Conservation (phyloP, 2,888 invertebrate genomes). For the Gari tellinella region DNA sequence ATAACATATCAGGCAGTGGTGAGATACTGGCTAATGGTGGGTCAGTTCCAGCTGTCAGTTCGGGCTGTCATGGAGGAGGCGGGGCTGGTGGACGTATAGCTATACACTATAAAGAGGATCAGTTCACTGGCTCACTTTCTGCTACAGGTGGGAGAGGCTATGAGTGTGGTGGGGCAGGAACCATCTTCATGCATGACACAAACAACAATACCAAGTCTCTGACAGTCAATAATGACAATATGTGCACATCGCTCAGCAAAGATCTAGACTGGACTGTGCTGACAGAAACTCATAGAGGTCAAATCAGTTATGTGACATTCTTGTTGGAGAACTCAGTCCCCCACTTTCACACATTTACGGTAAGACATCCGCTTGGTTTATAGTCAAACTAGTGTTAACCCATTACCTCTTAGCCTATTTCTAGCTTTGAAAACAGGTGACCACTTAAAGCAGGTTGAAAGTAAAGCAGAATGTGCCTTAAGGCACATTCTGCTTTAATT, state of each 20-base stretch:
- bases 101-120: constrained; percentile 58
- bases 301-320: constrained; percentile 72
- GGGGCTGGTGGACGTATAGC: constrained; percentile 76
- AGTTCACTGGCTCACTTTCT: constrained; percentile 58
- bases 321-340: constrained; percentile 61
- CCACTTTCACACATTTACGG: constrained; percentile 44
- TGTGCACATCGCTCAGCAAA: constrained; percentile 59
- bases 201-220: constrained; percentile 49
- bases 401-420: too few relatives aligned
- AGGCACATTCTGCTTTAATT: too few relatives aligned
- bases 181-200: constrained; percentile 54
- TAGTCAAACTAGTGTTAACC: too few relatives aligned
- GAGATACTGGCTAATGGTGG: constrained; percentile 13
- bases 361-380: constrained; percentile 8
- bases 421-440: too few relatives aligned
- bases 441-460: too few relatives aligned
- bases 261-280: constrained; percentile 64
- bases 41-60: not conserved
- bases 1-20: constrained; percentile 1
- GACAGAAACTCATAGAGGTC: constrained; percentile 64
- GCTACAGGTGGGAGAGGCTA: constrained; percentile 67
- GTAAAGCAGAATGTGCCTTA: too few relatives aligned
- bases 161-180: constrained; percentile 79
- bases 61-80: constrained; percentile 70
- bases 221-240: constrained; percentile 68